Percentiles rank a stretch among this genome's conserved stretches.
These are phyloP conservation scores for Anthopleura xanthogrammica DNA, from an alignment of 92 coral and sea anemone genomes.

Conservation along the genomic window DNA sequence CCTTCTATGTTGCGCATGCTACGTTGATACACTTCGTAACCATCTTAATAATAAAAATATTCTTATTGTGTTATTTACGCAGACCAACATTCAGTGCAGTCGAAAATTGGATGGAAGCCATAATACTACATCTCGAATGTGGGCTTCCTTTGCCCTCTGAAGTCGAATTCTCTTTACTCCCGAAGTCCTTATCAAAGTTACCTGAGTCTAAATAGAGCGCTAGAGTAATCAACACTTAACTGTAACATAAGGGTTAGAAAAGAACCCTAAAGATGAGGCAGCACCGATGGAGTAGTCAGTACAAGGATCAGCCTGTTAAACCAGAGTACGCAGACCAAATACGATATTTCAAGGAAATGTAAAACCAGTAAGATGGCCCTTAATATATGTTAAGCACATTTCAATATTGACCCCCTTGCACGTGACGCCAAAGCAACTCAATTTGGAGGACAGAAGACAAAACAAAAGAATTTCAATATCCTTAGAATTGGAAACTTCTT, in stretches of 20 bases:
- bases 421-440: no score
- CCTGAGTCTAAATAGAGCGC: conserved; percentile 7
- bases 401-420: no score
- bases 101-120: conserved; percentile 86
- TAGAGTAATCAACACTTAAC: background rate
- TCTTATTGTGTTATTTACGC: background rate
- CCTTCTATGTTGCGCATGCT: background rate
- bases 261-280: background rate
- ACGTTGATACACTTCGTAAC: background rate
- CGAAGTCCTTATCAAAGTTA: conserved; percentile 48
- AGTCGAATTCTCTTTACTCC: conserved; percentile 66
- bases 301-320: no score
- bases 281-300: background rate
- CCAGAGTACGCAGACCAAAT: no score
- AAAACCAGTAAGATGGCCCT: no score
- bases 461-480: no score
- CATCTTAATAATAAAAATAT: conserved; percentile 2
- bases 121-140: conserved; percentile 84
- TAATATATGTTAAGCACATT: no score
- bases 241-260: background rate
- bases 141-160: conserved; percentile 85
- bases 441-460: no score
- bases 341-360: no score
- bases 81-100: conserved; percentile 83
- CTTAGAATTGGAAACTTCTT: no score